phyloP scores from a whole-genome alignment of 2,888 invertebrate species.

The Dorcus hopei region DNA sequence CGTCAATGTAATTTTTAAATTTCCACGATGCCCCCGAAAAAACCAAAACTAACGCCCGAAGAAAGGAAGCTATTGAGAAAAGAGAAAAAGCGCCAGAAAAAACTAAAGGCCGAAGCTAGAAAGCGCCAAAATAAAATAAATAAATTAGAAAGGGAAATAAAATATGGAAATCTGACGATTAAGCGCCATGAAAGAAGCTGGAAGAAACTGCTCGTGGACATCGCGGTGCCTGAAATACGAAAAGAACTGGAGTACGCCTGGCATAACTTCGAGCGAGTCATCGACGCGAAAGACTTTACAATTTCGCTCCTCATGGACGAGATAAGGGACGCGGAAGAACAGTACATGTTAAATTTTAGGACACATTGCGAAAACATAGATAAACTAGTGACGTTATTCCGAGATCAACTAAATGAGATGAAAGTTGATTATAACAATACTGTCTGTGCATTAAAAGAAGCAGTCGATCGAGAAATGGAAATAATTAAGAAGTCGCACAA shows the following conservation, averaged over 20 bases:
- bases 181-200: constrained; percentile 42
- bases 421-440: constrained; percentile 37
- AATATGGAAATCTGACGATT: constrained; percentile 42
- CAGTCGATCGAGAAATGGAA: constrained; percentile 47
- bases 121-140: constrained; percentile 38
- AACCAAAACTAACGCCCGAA: constrained; percentile 28
- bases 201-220: constrained; percentile 45
- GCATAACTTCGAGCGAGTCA: constrained; percentile 48
- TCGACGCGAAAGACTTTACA: constrained; percentile 51
- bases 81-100: constrained; percentile 33
- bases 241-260: constrained; percentile 47
- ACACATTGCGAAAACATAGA: constrained; percentile 46
- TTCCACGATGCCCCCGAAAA: neutral
- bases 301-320: constrained; percentile 48
- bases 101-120: constrained; percentile 31
- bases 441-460: constrained; percentile 39
- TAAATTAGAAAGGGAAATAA: constrained; percentile 43
- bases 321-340: constrained; percentile 44
- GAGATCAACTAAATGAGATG: constrained; percentile 39
- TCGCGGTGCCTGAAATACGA: constrained; percentile 45
- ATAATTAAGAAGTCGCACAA: constrained; percentile 30
- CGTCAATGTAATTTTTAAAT: no score
- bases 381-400: constrained; percentile 40
- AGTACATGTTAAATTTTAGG: constrained; percentile 43
- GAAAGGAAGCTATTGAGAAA: constrained; percentile 27